Conservation (phyloP, 2,797 vertebrate species). For the Callimico goeldii region DNA sequence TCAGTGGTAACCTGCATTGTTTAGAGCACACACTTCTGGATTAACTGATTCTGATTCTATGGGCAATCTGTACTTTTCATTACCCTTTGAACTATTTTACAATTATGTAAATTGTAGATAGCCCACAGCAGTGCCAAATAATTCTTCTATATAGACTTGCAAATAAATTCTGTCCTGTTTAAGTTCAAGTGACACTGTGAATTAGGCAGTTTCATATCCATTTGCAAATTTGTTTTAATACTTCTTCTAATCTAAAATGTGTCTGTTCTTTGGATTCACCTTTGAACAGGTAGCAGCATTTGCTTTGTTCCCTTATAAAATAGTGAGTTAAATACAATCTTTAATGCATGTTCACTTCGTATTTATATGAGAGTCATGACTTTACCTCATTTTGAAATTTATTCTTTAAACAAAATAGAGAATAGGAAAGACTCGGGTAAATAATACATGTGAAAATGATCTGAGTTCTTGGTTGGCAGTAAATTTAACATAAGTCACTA, state of each 20-base stretch:
- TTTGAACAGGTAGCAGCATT: not conserved
- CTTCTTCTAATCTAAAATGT: not conserved
- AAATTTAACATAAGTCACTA: not conserved
- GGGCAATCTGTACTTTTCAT: not conserved
- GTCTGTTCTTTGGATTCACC: not conserved
- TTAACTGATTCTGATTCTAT: not conserved
- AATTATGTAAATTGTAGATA: slow-evolving; percentile 30
- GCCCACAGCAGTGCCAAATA: not conserved
- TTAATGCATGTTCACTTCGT: not conserved
- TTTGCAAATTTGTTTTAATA: slow-evolving; percentile 35
- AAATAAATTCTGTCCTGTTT: slow-evolving; percentile 21
- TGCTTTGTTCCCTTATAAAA: not conserved
- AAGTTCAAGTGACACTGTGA: slow-evolving; percentile 12
- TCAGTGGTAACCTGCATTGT: not conserved
- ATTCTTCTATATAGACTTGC: slow-evolving; percentile 7
- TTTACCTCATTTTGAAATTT: slow-evolving; percentile 47
- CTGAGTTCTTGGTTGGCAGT: not conserved
- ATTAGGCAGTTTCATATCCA: not conserved
- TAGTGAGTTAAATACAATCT: slow-evolving; percentile 30
- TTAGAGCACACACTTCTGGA: not conserved
- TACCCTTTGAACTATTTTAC: not conserved
- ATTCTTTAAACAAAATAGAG: slow-evolving; percentile 30
- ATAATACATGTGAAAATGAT: not conserved
- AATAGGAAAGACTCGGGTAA: not conserved
- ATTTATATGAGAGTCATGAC: not conserved